Conservation (phyloP, 1,140 invertebrate species). For the Cardiocondyla obscurior region DNA sequence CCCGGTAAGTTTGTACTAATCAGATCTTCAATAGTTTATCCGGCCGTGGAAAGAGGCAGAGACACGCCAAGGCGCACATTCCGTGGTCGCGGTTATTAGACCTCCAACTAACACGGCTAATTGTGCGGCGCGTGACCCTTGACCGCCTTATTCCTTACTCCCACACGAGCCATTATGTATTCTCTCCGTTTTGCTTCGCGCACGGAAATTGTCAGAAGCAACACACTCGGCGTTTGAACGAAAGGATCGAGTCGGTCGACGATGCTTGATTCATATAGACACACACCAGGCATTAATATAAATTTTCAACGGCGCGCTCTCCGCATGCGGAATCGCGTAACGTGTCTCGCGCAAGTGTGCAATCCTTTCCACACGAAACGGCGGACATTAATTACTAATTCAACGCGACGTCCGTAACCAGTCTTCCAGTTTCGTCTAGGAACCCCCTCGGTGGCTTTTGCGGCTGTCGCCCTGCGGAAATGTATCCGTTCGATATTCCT, state of each 20-base stretch:
- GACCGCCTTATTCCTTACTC: background rate
- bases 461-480: background rate
- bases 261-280: constrained; percentile 42
- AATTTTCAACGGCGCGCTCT: constrained; percentile 72
- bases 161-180: constrained; percentile 5
- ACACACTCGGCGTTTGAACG: background rate
- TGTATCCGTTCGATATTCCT: background rate
- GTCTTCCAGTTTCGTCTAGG: constrained; percentile 40
- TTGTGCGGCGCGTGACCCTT: constrained; percentile 55
- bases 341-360: background rate
- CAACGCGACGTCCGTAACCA: constrained; percentile 22
- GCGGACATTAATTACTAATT: constrained; percentile 52
- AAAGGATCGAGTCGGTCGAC: constrained; percentile 59
- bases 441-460: background rate
- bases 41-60: background rate
- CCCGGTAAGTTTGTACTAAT: background rate
- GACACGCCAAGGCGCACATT: constrained; percentile 31
- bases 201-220: constrained; percentile 47
- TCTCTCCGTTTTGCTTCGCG: background rate
- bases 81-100: constrained; percentile 35
- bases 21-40: background rate
- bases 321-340: background rate
- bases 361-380: constrained; percentile 2
- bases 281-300: constrained; percentile 70
- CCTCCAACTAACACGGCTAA: constrained; percentile 13